These are phyloP conservation scores for Masticophis lateralis DNA, from an alignment of 2,797 vertebrate species.

Conservation along the genomic window DNA sequence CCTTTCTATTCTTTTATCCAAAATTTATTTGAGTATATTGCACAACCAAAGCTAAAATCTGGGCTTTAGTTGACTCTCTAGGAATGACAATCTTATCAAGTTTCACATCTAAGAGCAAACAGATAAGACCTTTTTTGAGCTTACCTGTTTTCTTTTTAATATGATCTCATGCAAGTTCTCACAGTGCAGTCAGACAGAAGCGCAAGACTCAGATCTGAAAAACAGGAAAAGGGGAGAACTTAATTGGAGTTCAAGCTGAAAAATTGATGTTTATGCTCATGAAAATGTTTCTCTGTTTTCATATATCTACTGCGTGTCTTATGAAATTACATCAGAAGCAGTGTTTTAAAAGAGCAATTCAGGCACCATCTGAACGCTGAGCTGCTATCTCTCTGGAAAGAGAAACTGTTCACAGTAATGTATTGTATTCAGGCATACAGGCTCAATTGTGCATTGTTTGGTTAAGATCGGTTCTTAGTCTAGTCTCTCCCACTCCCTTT, in stretches of 20 bases:
- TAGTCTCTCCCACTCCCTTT: background rate
- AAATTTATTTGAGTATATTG: background rate
- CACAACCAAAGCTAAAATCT: background rate
- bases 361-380: background rate
- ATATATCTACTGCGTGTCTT: background rate
- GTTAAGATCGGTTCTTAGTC: background rate
- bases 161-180: background rate
- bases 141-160: background rate
- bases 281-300: background rate
- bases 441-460: background rate
- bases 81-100: background rate
- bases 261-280: background rate
- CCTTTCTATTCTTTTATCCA: background rate
- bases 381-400: background rate
- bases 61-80: background rate
- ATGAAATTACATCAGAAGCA: background rate
- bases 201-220: background rate
- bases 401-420: too few relatives aligned
- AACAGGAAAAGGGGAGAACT: background rate
- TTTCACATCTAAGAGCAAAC: background rate
- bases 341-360: background rate
- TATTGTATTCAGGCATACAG: background rate
- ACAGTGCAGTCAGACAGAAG: background rate
- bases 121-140: background rate
- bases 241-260: background rate